Evolutionary conservation across 2,113 vertebrate genomes (phyloP), one percentile per base, ranked within the genome.

Genomic region (Panurus biarmicus): DNA sequence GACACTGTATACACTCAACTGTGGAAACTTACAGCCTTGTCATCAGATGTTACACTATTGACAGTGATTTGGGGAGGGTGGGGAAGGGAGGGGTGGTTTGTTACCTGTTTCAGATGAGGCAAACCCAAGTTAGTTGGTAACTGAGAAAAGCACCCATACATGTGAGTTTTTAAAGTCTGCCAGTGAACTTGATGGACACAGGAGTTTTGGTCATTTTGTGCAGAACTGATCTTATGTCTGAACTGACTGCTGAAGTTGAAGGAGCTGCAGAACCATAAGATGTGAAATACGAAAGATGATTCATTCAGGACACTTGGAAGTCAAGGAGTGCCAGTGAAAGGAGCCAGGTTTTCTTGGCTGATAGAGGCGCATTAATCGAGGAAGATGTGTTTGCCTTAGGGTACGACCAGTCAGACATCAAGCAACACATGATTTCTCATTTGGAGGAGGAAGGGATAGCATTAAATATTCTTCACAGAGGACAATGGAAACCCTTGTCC

Each of bases 361-460:
- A 61, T 83, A 29, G 6, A 62, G 42, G n/a, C 3, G 0, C 33
- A 36, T 87, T 89, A 79, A 73, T 93, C 0, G 14, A 95, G 81
- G 62, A 84, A 91, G 70, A 89, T 75, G 11, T 91, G 78, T 94
- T 95, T 95, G 74, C 85, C 95, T 93, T 89, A 86, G 72, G 90
- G 89, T 65, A 86, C 26, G 53, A 51, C 50, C 62, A 73, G 74
- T 91, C 74, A 36, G 62, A 93, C 75, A 91, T 79, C 28, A 91
- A 47, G 67, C 13, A 87, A 85, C 74, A 61, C 66, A 31, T 56
- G n/a, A 48, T 85, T 82, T 92, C 66, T 91, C 17, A 36, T 87
- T 87, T 66, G 42, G 47, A 89, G 47, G 54, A 81, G 57, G 58
- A 94, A 87, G 35, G 42, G 9, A 58, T 72, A 74, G 45, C 48